These are phyloP conservation scores for Noctua janthe DNA, from an alignment of 2,888 invertebrate genomes.

Conservation along the genomic window DNA sequence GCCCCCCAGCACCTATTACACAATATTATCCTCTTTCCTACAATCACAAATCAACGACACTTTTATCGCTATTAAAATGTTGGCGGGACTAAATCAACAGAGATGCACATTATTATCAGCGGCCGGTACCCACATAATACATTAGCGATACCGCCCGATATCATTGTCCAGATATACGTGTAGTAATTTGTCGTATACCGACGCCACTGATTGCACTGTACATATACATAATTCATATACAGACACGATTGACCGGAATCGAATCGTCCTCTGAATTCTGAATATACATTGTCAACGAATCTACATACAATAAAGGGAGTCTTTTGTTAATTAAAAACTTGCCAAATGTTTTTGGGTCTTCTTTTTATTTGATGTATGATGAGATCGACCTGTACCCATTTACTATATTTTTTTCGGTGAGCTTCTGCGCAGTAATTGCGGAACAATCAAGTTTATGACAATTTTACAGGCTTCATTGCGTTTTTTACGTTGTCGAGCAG, in stretches of 20 bases:
- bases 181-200: slow-evolving; percentile 65
- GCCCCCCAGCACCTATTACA: not conserved
- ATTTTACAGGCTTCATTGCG: not conserved
- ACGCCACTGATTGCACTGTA: slow-evolving; percentile 63
- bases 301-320: slow-evolving; percentile 62
- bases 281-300: slow-evolving; percentile 55
- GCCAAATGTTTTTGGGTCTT: slow-evolving; percentile 17
- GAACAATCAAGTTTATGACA: not conserved
- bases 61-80: slow-evolving; percentile 33
- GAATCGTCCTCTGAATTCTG: slow-evolving; percentile 57
- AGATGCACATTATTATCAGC: slow-evolving; percentile 59
- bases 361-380: slow-evolving; percentile 25
- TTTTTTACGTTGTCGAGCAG: not conserved
- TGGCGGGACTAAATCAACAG: slow-evolving; percentile 50
- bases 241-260: slow-evolving; percentile 61
- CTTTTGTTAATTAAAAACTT: slow-evolving; percentile 60
- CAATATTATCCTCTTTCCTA: not conserved
- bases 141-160: slow-evolving; percentile 59
- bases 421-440: not conserved
- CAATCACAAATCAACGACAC: slow-evolving; percentile 14
- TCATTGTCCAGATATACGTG: slow-evolving; percentile 69
- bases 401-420: not conserved
- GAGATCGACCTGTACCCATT: not conserved
- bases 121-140: slow-evolving; percentile 55
- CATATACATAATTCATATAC: slow-evolving; percentile 69